A percentile compares a stretch with the other conserved stretches of the same genome.
phyloP scores from a whole-genome alignment of 2,797 vertebrate genomes.

The Sternotherus odoratus region DNA sequence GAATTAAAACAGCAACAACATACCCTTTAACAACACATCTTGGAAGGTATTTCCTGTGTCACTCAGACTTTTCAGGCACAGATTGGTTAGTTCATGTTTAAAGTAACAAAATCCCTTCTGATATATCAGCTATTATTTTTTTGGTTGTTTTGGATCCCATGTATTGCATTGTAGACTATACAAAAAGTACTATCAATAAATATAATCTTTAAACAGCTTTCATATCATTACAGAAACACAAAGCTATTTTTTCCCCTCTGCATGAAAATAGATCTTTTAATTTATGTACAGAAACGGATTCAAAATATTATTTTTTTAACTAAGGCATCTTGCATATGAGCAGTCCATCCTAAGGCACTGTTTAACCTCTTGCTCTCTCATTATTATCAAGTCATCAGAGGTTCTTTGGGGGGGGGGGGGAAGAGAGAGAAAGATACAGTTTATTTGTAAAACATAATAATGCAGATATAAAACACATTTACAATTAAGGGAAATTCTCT shows the following conservation, averaged over 20 bases:
- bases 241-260: slow-evolving; percentile 43
- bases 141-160: slow-evolving; percentile 10
- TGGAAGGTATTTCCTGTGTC: slow-evolving; percentile 40
- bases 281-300: slow-evolving; percentile 68
- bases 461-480: slow-evolving; percentile 53
- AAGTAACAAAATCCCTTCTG: slow-evolving; percentile 52
- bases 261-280: slow-evolving; percentile 68
- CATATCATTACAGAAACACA: slow-evolving; percentile 57
- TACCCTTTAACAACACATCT: slow-evolving; percentile 5
- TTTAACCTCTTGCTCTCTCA: slow-evolving; percentile 75
- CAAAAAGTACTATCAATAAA: slow-evolving; percentile 58
- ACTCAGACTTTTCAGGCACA: slow-evolving; percentile 12
- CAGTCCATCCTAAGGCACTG: slow-evolving; percentile 73
- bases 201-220: slow-evolving; percentile 65
- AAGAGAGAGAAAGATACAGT: slow-evolving; percentile 38
- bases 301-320: slow-evolving; percentile 78
- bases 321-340: slow-evolving; percentile 74
- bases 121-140: neutral
- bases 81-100: slow-evolving; percentile 38
- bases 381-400: slow-evolving; percentile 76
- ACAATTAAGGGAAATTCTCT: neutral
- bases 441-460: slow-evolving; percentile 70
- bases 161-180: neutral
- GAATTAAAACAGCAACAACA: slow-evolving; percentile 46
- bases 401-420: slow-evolving; percentile 56